Evolutionary conservation across 1,140 invertebrate species (phyloP), one percentile per base, ranked within the genome.

Genomic region (Drosophila kanapiae): DNA sequence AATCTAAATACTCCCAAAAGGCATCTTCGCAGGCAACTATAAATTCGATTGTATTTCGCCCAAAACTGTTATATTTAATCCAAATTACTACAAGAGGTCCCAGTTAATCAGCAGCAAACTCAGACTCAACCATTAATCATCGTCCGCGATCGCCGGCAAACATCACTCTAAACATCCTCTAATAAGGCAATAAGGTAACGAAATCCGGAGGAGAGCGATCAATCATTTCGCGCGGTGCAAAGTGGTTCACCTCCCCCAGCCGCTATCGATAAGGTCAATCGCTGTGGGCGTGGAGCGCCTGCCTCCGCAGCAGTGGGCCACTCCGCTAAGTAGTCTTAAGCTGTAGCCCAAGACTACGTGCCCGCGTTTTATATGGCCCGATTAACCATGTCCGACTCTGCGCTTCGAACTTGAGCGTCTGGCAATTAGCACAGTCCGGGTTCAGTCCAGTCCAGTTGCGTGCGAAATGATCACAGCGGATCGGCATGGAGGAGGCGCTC

Each of bases 351-450:
- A 57, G 45, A 60, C 53, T 80, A 88, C 84, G 85, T 88, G 84
- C 78, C 57, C 76, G 85, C 78, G 49, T 80, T 88, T 64, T 60
- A 61, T 64, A 88, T 78, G 85, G 76, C 81, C 43, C 74, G 65
- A 63, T 88, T 88, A 90, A 57, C 64, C 75, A 78, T 79, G 76
- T 75, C 56, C 69, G 68, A 72, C 54, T 72, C 70, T 10, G 54
- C 31, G 70, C 62, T 67, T 58, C 71, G 84, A 78, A 75, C 72
- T 75, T 82, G 60, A 88, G 71, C 74, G 74, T 38, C 77, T 78
- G 82, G 80, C 81, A 88, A 88, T 88, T 90, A 88, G 84, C 84
- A 86, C 82, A 71, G 59, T 67, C 68, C 3, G 54, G 64, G 53
- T 18, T 53, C 67, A 37, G 64, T 16, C 23, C 67, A 68, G 67